Conservation (phyloP, 35 echinoderm and acorn worm species). For the Lytechinus variegatus region DNA sequence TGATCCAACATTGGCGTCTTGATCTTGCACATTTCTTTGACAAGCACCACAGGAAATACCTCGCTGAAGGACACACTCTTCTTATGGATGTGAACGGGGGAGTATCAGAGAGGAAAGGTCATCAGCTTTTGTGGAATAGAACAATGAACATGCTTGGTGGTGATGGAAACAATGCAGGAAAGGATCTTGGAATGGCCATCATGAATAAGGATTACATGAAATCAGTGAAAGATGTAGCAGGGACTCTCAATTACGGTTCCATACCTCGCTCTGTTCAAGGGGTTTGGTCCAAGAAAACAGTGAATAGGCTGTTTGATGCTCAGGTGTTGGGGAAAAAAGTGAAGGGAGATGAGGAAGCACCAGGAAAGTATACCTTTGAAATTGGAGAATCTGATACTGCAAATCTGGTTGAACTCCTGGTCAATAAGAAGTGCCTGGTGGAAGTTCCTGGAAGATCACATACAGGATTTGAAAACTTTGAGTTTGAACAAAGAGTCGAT, state of each 20-base stretch:
- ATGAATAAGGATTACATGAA: slow-evolving; percentile 7
- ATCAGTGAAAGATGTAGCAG: not conserved
- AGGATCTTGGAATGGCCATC: not conserved
- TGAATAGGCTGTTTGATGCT: not conserved
- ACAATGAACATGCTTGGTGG: slow-evolving; percentile 35
- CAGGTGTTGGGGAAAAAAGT: too few relatives aligned
- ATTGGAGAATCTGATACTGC: not conserved
- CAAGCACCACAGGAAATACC: slow-evolving; percentile 23
- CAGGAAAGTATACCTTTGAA: too few relatives aligned
- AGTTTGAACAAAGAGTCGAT: not conserved
- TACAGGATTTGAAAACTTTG: not conserved
- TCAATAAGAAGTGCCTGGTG: not conserved
- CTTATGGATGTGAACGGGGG: slow-evolving; percentile 25
- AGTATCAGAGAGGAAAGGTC: slow-evolving; percentile 18
- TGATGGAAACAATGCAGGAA: not conserved
- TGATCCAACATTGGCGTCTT: slow-evolving; percentile 18
- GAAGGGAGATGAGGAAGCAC: too few relatives aligned
- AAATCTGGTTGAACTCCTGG: not conserved
- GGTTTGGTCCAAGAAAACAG: not conserved
- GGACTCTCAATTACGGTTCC: not conserved
- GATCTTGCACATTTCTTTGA: slow-evolving; percentile 38
- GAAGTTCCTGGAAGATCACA: not conserved
- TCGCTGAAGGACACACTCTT: slow-evolving; percentile 17
- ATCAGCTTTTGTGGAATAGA: slow-evolving; percentile 25
- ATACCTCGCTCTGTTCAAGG: not conserved